Conservation (phyloP, 2,888 invertebrate genomes). For the Dryadula phaetusa region DNA sequence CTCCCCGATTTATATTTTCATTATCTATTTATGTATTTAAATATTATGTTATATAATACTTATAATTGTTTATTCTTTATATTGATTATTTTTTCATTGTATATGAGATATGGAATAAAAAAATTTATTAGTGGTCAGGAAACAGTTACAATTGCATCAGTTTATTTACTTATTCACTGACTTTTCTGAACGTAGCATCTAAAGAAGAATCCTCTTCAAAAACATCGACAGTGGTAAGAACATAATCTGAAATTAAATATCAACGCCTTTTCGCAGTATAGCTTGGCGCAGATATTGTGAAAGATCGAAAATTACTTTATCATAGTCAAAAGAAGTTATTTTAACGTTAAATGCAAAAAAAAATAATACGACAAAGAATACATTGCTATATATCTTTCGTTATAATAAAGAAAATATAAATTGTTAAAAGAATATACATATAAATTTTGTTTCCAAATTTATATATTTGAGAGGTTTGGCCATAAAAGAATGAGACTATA, state of each 20-base stretch:
- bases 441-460: too few species aligned
- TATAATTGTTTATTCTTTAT: too few species aligned
- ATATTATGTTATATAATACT: too few species aligned
- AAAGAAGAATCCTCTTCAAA: slow-evolving; percentile 57
- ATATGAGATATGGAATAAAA: background rate
- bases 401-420: too few species aligned
- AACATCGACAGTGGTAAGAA: slow-evolving; percentile 51
- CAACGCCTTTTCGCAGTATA: slow-evolving; percentile 36
- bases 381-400: too few species aligned
- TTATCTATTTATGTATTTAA: too few species aligned
- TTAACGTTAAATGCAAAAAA: background rate
- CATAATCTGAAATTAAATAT: slow-evolving; percentile 51
- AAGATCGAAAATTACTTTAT: slow-evolving; percentile 9
- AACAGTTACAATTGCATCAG: background rate
- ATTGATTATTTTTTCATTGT: too few species aligned
- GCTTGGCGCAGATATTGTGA: slow-evolving; percentile 5
- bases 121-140: background rate
- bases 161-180: slow-evolving; percentile 17
- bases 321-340: background rate
- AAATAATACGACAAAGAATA: too few species aligned
- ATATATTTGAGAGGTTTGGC: too few species aligned
- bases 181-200: slow-evolving; percentile 49
- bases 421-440: too few species aligned
- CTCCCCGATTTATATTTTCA: too few species aligned
- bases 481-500: too few species aligned